A percentile compares a stretch with the other conserved stretches of the same genome.
Evolutionary conservation across 2,888 invertebrate species (phyloP).

Genomic region (Hypercompe scribonia): DNA sequence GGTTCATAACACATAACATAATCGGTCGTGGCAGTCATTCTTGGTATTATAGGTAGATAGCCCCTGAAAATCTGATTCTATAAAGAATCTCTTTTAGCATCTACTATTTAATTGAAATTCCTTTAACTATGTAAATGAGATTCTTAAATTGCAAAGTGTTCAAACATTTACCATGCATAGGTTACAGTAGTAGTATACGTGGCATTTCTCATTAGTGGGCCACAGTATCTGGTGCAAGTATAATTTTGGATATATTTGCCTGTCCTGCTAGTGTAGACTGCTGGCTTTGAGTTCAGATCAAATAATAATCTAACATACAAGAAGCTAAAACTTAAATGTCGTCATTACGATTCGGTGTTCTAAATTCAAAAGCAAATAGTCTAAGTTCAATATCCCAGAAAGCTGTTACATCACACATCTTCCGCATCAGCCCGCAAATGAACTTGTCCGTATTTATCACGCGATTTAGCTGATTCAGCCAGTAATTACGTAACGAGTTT

Average conservation of each 20-base stretch:
- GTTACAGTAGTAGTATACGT: too few species aligned
- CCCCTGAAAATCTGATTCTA: too few species aligned
- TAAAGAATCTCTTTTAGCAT: too few species aligned
- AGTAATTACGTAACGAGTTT: conserved; percentile 29
- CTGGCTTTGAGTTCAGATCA: not conserved
- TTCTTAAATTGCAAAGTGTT: too few species aligned
- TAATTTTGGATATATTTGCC: not conserved
- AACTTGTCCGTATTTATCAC: conserved; percentile 19
- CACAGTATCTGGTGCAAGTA: not conserved
- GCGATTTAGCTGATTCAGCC: conserved; percentile 14
- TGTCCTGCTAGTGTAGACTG: not conserved
- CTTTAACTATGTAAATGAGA: too few species aligned
- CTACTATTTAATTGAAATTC: too few species aligned
- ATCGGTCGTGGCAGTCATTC: too few species aligned
- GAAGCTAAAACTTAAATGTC: not conserved
- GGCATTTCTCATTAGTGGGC: not conserved
- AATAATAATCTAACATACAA: not conserved
- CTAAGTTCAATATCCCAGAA: not conserved
- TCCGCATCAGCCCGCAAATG: conserved; percentile 17
- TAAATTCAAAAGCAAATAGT: not conserved
- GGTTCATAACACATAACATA: too few species aligned
- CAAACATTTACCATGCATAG: too few species aligned
- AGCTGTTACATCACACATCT: not conserved
- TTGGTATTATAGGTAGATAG: too few species aligned
- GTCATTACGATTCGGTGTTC: not conserved